Percentiles rank a stretch among this genome's conserved stretches.
phyloP scores from a whole-genome alignment of 92 coral and sea anemone genomes.

The Chrysogorgia sp. region DNA sequence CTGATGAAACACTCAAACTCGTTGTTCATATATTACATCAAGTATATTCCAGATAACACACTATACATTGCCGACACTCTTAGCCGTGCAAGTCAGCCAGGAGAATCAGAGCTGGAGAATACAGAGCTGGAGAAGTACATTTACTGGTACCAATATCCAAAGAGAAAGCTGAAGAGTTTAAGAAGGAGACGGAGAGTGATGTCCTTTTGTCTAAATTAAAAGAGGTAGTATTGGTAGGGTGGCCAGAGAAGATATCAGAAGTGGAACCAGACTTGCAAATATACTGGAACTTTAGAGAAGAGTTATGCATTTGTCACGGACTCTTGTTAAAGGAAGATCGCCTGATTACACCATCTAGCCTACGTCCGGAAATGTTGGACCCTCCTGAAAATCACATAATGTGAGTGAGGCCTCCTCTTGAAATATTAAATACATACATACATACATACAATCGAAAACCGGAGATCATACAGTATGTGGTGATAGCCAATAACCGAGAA shows the following conservation, averaged over 20 bases:
- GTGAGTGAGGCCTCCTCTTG: too few relatives aligned
- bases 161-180: constrained; percentile 21
- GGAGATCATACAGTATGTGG: constrained; percentile 44
- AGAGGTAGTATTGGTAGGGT: constrained; percentile 14
- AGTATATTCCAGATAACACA: too few relatives aligned
- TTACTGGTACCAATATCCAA: constrained; percentile 16
- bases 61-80: constrained; percentile 4
- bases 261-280: constrained; percentile 10
- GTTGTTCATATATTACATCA: too few relatives aligned
- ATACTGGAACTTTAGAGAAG: constrained; percentile 24
- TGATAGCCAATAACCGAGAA: constrained; percentile 34
- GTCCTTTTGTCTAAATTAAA: background rate
- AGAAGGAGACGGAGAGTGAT: constrained; percentile 9
- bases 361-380: constrained; percentile 23
- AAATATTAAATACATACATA: too few relatives aligned
- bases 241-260: constrained; percentile 16
- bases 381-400: too few relatives aligned
- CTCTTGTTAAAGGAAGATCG: constrained; percentile 15
- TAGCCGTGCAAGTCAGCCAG: background rate
- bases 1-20: too few relatives aligned
- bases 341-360: constrained; percentile 11
- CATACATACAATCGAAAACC: constrained; percentile 6
- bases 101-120: background rate
- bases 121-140: constrained; percentile 19
- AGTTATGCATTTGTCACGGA: constrained; percentile 22